Evolutionary conservation across 2,888 invertebrate species (phyloP).

Genomic region (Uropetala carovei): DNA sequence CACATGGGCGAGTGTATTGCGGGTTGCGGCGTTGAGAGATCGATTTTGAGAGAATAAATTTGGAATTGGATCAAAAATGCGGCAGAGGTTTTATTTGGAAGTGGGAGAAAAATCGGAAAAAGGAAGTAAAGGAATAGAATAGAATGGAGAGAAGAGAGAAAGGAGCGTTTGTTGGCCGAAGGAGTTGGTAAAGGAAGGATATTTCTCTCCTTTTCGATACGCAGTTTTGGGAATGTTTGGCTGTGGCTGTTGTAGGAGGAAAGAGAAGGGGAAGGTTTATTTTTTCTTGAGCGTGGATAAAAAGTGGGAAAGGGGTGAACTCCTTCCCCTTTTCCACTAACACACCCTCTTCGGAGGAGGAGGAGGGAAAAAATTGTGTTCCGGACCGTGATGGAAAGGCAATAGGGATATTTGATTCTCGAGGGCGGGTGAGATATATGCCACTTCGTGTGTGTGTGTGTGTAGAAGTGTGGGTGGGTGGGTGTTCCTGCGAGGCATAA

Average conservation of each 20-base stretch:
- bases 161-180: neutral
- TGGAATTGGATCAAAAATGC: too few relatives aligned
- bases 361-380: neutral
- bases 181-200: neutral
- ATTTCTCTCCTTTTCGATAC: too few relatives aligned
- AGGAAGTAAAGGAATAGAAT: neutral
- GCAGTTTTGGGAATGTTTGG: neutral
- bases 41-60: too few relatives aligned
- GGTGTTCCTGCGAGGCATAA: neutral
- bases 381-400: conserved; percentile 52
- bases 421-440: conserved; percentile 56
- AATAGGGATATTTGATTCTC: conserved; percentile 60
- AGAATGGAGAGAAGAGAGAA: neutral
- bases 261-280: neutral
- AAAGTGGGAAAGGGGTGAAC: neutral
- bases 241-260: neutral
- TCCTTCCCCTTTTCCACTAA: neutral
- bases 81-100: too few relatives aligned
- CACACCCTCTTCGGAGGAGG: neutral
- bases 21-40: too few relatives aligned
- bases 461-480: neutral
- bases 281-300: neutral
- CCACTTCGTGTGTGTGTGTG: conserved; percentile 6
- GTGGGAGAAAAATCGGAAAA: neutral
- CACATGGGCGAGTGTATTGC: too few relatives aligned